Evolutionary conservation across 2,888 invertebrate genomes (phyloP), one percentile per base, ranked within the genome.

Genomic region (Meloe dianella): DNA sequence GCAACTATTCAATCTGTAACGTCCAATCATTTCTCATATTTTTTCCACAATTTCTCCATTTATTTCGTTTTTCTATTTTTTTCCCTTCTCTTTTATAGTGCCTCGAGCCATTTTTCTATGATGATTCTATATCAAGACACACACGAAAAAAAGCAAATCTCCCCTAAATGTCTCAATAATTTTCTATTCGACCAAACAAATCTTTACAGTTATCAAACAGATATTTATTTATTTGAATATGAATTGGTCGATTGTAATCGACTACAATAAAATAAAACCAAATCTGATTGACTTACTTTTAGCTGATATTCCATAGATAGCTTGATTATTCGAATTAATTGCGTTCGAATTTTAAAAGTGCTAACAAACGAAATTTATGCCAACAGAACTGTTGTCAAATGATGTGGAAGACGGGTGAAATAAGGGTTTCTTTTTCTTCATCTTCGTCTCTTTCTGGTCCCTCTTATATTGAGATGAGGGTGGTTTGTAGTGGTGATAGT

Each of bases 1-100:
- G 63, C 66, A 63, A 66, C 62, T 63, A 66, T 63, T 66, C 66
- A 66, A 66, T 66, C 57, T 10, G 57, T 14, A 57, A 57, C 57
- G 57, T 57, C 60, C 41, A 32, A 64, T 60, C 38, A 29, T 59
- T 60, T 22, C 64, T 27, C 60, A 29, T 51, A 35, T 62, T 56
- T 54, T 8, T 56, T 14, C 51, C 38, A 30, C 32, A 65, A 57
- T 57, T 65, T 61, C n/a, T 41, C 41, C 41, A 41, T 41, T 17
- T 41, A 41, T 41, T 41, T 41, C 41, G 41, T 41, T 41, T 41
- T 41, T 41, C 41, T 41, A 41, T 41, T 41, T 41, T 14, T 12
- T 35, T 14, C n/a, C n/a, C n/a, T n/a, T n/a, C n/a, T n/a, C n/a
- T 1, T 41, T 41, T n/a, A 27, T 27, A 41, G 35, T 12, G 35